A percentile compares a stretch with the other conserved stretches of the same genome.
Evolutionary conservation across 2,113 vertebrate species (phyloP).

Genomic region (Rhagologus leucostigma): DNA sequence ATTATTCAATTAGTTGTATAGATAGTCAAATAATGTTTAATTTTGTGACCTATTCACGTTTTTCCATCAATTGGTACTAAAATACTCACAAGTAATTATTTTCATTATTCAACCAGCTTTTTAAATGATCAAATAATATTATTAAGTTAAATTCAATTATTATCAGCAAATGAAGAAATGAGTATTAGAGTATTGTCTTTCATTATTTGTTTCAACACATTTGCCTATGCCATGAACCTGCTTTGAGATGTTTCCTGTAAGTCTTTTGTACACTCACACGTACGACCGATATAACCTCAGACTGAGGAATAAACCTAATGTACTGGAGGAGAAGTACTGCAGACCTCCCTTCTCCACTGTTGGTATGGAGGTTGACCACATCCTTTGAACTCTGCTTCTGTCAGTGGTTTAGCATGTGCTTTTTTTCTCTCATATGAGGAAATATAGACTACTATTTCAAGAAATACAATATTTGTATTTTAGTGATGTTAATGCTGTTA

Average conservation of each 20-base stretch:
- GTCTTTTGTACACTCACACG: neutral
- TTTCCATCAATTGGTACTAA: constrained; percentile 8
- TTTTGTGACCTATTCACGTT: constrained; percentile 29
- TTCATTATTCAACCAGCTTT: constrained; percentile 9
- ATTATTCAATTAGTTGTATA: constrained; percentile 49
- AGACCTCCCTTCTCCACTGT: neutral
- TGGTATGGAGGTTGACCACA: neutral
- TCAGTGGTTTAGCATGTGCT: neutral
- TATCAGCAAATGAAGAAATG: neutral
- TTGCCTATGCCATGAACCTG: neutral
- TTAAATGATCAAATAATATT: constrained; percentile 1
- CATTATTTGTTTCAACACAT: neutral
- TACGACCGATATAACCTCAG: neutral
- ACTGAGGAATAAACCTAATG: neutral
- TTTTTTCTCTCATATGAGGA: neutral
- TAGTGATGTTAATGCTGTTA: neutral
- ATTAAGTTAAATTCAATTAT: neutral
- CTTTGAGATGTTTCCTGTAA: neutral
- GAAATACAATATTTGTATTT: neutral
- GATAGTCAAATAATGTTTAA: constrained; percentile 44
- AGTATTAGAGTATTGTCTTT: neutral
- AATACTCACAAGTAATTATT: constrained; percentile 26
- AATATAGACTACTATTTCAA: neutral
- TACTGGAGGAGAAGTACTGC: neutral
- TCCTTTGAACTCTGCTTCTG: neutral